Percentiles rank a stretch among this genome's conserved stretches.
phyloP scores from a whole-genome alignment of 1,140 invertebrate genomes.

The Latrodectus geometricus region DNA sequence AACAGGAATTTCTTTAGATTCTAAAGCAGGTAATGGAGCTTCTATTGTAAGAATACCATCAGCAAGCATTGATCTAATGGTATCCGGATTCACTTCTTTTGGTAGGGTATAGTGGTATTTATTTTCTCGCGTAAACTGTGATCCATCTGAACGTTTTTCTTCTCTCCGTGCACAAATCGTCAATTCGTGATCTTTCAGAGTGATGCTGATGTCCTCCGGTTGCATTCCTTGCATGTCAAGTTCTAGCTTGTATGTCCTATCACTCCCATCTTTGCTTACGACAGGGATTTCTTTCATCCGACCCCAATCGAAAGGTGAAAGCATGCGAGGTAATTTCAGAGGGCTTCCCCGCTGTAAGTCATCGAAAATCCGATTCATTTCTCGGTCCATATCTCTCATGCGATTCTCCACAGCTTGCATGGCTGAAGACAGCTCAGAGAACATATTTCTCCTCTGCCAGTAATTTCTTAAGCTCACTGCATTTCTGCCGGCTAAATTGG shows the following conservation, averaged over 20 bases:
- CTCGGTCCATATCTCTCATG: slow-evolving; percentile 38
- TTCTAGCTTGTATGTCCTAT: slow-evolving; percentile 22
- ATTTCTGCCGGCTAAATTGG: too few relatives aligned
- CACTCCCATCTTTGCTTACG: slow-evolving; percentile 4
- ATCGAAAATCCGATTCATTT: slow-evolving; percentile 39
- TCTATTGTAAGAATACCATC: slow-evolving; percentile 50
- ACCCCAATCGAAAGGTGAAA: slow-evolving; percentile 12
- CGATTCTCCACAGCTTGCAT: slow-evolving; percentile 32
- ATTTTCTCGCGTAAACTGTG: slow-evolving; percentile 68
- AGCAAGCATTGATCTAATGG: slow-evolving; percentile 36
- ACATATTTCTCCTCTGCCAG: slow-evolving; percentile 10
- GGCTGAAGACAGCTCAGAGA: slow-evolving; percentile 50
- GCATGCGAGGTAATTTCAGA: slow-evolving; percentile 4
- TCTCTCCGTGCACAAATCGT: slow-evolving; percentile 66
- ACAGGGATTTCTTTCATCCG: slow-evolving; percentile 26
- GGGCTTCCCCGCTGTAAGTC: slow-evolving; percentile 34
- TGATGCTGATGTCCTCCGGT: slow-evolving; percentile 67
- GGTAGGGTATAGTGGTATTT: slow-evolving; percentile 69
- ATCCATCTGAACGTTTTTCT: slow-evolving; percentile 65
- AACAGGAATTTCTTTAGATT: slow-evolving; percentile 52
- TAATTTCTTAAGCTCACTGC: background rate
- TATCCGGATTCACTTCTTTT: slow-evolving; percentile 67
- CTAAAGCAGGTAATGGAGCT: slow-evolving; percentile 51
- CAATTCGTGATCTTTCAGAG: slow-evolving; percentile 65
- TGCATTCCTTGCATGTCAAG: slow-evolving; percentile 65